A percentile compares a stretch with the other conserved stretches of the same genome.
Conservation (phyloP, 1,140 invertebrate genomes). For the Pseudomyrmex flavicornis region DNA sequence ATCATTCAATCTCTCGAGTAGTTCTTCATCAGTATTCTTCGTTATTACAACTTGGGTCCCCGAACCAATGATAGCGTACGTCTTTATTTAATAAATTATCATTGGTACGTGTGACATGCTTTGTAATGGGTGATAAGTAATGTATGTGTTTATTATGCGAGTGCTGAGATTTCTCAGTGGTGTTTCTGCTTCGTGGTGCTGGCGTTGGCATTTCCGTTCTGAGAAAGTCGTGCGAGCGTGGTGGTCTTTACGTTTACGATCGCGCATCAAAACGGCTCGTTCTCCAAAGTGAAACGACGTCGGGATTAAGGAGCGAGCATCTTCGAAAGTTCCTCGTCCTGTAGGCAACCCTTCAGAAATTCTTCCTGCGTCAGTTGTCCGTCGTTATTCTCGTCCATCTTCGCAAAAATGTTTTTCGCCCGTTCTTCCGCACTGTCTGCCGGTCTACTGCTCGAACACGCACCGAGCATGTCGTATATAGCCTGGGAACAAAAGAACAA, state of each 20-base stretch:
- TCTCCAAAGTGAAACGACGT: slow-evolving; percentile 39
- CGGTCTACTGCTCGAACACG: slow-evolving; percentile 96
- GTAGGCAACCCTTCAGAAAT: slow-evolving; percentile 99
- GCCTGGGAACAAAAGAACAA: slow-evolving; percentile 89
- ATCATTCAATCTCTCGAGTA: not conserved
- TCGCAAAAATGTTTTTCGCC: slow-evolving; percentile 99
- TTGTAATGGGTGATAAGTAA: slow-evolving; percentile 2
- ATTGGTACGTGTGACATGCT: slow-evolving; percentile 32
- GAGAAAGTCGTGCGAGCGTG: slow-evolving; percentile 28
- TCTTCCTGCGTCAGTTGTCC: slow-evolving; percentile 99
- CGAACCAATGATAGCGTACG: slow-evolving; percentile 15
- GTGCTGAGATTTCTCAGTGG: slow-evolving; percentile 12
- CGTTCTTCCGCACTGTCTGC: slow-evolving; percentile 97
- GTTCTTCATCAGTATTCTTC: too few species aligned
- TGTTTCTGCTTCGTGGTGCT: slow-evolving; percentile 17
- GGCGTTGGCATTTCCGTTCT: slow-evolving; percentile 50
- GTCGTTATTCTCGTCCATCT: slow-evolving; percentile 99
- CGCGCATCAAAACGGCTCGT: slow-evolving; percentile 37
- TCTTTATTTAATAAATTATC: slow-evolving; percentile 40
- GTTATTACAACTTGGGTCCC: slow-evolving; percentile 1
- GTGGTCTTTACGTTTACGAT: slow-evolving; percentile 47
- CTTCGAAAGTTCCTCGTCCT: slow-evolving; percentile 98
- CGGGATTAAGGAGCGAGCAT: slow-evolving; percentile 95
- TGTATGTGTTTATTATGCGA: slow-evolving; percentile 17
- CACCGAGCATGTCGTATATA: slow-evolving; percentile 99